Percentiles rank a stretch among this genome's conserved stretches.
Evolutionary conservation across 1,140 invertebrate genomes (phyloP).

Genomic region (Portunus trituberculatus): DNA sequence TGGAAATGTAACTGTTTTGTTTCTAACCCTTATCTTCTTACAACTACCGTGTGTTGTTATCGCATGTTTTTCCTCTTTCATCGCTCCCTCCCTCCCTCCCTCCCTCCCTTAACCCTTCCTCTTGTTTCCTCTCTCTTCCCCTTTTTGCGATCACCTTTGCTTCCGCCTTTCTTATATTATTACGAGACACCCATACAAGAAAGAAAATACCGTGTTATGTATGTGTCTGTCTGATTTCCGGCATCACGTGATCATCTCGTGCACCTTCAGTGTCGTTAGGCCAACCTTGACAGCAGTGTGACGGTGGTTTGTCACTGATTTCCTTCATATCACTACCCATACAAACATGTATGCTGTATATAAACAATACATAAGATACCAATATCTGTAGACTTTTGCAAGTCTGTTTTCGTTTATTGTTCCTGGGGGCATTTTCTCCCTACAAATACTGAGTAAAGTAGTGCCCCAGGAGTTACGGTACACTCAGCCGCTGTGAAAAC

Average conservation of each 20-base stretch:
- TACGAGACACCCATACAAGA: background rate
- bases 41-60: background rate
- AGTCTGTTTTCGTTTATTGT: no score
- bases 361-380: no score
- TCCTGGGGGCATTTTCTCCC: no score
- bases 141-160: background rate
- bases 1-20: background rate
- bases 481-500: background rate
- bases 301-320: no score
- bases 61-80: background rate
- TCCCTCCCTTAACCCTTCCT: background rate
- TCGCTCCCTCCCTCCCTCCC: background rate
- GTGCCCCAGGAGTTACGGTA: background rate
- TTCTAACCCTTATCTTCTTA: background rate
- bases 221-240: conserved; percentile 13
- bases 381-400: no score
- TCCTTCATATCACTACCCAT: no score
- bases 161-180: background rate
- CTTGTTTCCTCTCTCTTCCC: background rate
- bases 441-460: no score
- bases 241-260: background rate
- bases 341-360: no score
- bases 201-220: background rate
- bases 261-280: no score
- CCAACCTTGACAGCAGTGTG: no score